phyloP scores from a whole-genome alignment of 2,113 vertebrate genomes.

The Empidonax alnorum region DNA sequence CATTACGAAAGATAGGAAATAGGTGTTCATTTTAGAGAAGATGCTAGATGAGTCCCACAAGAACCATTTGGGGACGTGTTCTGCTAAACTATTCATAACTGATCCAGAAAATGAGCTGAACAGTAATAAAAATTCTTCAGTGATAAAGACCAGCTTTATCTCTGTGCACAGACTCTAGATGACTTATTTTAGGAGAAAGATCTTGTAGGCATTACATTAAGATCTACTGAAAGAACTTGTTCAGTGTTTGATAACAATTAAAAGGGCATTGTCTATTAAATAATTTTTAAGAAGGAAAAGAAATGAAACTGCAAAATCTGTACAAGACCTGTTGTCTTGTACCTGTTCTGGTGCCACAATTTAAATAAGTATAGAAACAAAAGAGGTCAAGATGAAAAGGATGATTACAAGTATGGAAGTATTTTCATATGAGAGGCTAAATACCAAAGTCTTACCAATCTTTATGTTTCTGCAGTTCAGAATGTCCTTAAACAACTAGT shows the following conservation, averaged over 20 bases:
- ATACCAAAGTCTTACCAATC: neutral
- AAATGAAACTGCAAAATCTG: neutral
- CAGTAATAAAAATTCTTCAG: slow-evolving; percentile 3
- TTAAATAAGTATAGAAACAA: neutral
- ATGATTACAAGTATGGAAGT: neutral
- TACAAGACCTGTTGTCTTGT: neutral
- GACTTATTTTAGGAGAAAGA: slow-evolving; percentile 5
- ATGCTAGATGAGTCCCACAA: slow-evolving; percentile 1
- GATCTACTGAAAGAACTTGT: neutral
- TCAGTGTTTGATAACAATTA: neutral
- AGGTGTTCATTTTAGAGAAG: neutral
- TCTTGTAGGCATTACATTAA: neutral
- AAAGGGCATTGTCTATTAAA: neutral
- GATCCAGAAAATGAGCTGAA: slow-evolving; percentile 29
- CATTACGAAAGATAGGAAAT: neutral
- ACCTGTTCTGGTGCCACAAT: neutral
- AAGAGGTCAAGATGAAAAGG: neutral
- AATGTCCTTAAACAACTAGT: neutral
- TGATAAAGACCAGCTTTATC: neutral
- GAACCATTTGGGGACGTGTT: neutral
- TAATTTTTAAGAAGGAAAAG: neutral
- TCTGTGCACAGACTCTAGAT: neutral
- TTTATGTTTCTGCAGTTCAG: neutral
- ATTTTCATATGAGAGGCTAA: neutral
- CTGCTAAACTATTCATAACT: slow-evolving; percentile 30